Base-by-base conservation (phyloP, 2,797 vertebrate species). In the Synaphobranchus kaupii region DNA sequence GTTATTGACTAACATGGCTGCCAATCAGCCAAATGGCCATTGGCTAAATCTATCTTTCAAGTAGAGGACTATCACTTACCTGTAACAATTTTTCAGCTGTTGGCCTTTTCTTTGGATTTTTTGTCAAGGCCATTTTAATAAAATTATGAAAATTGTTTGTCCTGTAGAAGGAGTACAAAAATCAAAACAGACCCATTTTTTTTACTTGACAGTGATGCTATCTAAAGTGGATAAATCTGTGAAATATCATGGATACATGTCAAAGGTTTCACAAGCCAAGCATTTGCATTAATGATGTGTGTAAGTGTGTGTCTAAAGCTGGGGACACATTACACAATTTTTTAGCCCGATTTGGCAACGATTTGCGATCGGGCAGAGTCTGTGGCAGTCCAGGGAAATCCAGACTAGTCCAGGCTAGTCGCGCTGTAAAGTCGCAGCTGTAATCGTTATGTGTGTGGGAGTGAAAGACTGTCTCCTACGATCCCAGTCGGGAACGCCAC, bases 141-240 rank as follows among this genome's bases (percentile, higher is more conserved):
- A 99, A 99, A 92, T 99, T 98, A 94, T 99, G 98, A 91, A 99
- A 99, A 92, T 97, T 99, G 94, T 97, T 99, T 76, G 98, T 98
- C 98, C 98, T 99, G 93, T 85, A 85, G 44, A 17, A 34, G 7
- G 84, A 73, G 54, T 84, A 22, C 85, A 9, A 22, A 25, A 22
- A 80, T 80, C 15, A 48, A 80, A 80, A 80, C 0, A 9, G 8
- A 25, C 1, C 2, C 13, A 73, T 25, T 25, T 80, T 48, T 13
- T n/a, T 6, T 10, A 76, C 44, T 78, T 78, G 73, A 34, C 15
- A 78, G 73, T 48, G 47, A 50, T 80, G 39, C 44, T 9, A 10
- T 25, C 44, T 80, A 80, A 48, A 80, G 44, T 31, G 0, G 44
- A 76, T 22, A 20, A 5, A 78, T 78, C 39, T 47, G 20, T 17